Conservation (phyloP, 2,888 invertebrate species). For the Acanthococcus lagerstroemiae region DNA sequence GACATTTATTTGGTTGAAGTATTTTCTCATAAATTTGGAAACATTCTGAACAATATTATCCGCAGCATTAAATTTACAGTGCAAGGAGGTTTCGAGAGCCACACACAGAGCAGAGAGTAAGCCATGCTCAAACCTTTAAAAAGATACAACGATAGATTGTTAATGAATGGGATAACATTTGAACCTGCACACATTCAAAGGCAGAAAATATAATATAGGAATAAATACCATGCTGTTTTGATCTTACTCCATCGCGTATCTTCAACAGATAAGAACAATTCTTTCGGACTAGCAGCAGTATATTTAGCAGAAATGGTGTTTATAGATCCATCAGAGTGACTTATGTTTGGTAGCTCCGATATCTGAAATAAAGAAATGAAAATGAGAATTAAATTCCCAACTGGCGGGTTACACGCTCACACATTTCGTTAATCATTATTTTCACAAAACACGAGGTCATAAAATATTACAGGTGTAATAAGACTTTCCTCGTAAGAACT, state of each 20-base stretch:
- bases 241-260: slow-evolving; percentile 20
- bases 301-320: slow-evolving; percentile 16
- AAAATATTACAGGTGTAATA: background rate
- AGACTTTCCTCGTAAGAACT: background rate
- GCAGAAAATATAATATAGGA: background rate
- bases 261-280: slow-evolving; percentile 16
- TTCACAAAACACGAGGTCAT: background rate
- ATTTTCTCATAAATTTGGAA: slow-evolving; percentile 2
- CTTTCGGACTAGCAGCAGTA: slow-evolving; percentile 24
- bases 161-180: background rate
- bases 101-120: slow-evolving; percentile 8
- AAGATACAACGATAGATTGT: background rate
- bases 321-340: slow-evolving; percentile 10
- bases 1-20: slow-evolving; percentile 6
- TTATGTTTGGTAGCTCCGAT: slow-evolving; percentile 17
- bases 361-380: slow-evolving; percentile 1
- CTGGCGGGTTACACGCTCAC: too few relatives aligned
- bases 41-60: slow-evolving; percentile 1
- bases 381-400: too few relatives aligned
- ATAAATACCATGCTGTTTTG: slow-evolving; percentile 16
- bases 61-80: background rate
- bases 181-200: background rate
- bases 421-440: background rate
- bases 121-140: slow-evolving; percentile 22
- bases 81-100: slow-evolving; percentile 4